Base-by-base conservation (phyloP, 1,140 invertebrate species). In the Tetragnatha versicolor region DNA sequence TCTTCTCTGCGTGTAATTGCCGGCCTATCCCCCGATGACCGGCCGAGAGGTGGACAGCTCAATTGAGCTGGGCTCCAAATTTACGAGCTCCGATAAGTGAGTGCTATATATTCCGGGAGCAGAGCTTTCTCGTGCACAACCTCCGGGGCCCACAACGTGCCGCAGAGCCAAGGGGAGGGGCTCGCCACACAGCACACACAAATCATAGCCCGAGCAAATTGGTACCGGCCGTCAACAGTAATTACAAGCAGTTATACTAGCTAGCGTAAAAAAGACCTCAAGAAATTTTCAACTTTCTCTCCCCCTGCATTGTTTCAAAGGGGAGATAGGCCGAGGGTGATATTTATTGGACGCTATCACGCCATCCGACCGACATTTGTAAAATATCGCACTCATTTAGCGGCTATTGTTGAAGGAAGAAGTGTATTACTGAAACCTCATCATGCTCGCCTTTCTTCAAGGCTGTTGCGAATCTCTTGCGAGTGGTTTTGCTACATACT, bases 21-120 rank as follows among this genome's bases (percentile, higher is more conserved):
- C 27, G 65, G 65, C 58, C 73, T 39, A 58, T 25, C 61, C 76
- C 76, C 39, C 51, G 60, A 69, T 79, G 76, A 79, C 76, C 76
- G 61, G 31, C 47, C 7, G 47, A 63, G 31, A 77, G 65, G 76
- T 79, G 65, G 63, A 79, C 63, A 69, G 51, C 76, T 79, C 76
- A 79, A 79, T 79, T 79, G 76, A 14, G 39, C 63, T 47, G 25
- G 33, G 39, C 63, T 60, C 63, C 37, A 69, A 79, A 79, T 79
- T 79, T 79, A 79, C 76, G 65, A 69, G 63, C 76, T 37, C 22
- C 63, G 76, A 79, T 79, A 79, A 79, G 63, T 68, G 31, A 69
- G 76, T 79, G 65, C 76, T 79, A 69, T 79, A 69, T 79, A 79
- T 79, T 68, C 76, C 76, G 10, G 76, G 49, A 58, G 76, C 73